Evolutionary conservation across 2,797 vertebrate genomes (phyloP).

Genomic region (Vespertilio murinus): DNA sequence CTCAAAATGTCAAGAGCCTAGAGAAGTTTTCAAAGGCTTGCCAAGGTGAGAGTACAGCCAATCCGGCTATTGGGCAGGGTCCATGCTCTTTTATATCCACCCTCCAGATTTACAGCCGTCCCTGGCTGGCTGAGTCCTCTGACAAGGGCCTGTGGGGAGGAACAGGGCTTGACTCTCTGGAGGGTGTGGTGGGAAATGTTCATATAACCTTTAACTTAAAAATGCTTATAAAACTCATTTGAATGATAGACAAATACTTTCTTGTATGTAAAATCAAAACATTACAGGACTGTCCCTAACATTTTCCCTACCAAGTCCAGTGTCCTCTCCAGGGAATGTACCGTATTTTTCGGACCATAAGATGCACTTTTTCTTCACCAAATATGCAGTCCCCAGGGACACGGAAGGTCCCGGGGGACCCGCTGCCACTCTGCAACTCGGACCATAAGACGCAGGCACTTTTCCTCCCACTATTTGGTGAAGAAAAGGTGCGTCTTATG

Average conservation of each 20-base stretch:
- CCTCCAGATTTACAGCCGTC: neutral
- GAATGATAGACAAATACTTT: neutral
- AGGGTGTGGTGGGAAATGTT: neutral
- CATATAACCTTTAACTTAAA: neutral
- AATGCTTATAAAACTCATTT: neutral
- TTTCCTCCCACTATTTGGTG: too few species aligned
- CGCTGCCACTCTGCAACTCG: too few species aligned
- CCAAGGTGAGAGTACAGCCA: neutral
- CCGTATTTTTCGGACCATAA: too few species aligned
- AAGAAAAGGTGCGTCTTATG: too few species aligned
- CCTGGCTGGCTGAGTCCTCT: neutral
- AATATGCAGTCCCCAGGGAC: too few species aligned
- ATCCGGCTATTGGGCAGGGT: neutral
- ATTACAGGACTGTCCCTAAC: neutral
- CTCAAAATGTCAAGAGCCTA: neutral
- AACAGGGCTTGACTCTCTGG: neutral
- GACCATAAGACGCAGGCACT: too few species aligned
- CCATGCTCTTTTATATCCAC: neutral
- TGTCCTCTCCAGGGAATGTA: neutral
- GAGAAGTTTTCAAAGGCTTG: neutral
- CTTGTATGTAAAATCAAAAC: slow-evolving; percentile 6
- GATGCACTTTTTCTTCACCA: too few species aligned
- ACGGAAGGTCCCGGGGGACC: too few species aligned
- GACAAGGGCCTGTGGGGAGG: neutral
- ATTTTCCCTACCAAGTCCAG: neutral